Percentiles rank a stretch among this genome's conserved stretches.
Conservation (phyloP, 2,113 vertebrate genomes). For the Elaphurus davidianus region DNA sequence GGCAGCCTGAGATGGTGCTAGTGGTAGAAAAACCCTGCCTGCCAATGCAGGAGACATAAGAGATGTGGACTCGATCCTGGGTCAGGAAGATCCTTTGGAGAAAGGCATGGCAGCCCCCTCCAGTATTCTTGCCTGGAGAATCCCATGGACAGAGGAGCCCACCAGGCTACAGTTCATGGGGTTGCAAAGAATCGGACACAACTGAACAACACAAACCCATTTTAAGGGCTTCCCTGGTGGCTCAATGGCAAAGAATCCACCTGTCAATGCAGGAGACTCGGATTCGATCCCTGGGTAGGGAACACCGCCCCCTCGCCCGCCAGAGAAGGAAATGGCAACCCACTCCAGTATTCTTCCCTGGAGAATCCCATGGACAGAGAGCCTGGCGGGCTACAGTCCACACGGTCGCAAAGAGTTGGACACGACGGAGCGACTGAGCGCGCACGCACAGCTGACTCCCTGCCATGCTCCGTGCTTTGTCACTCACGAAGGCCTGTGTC, state of each 20-base stretch:
- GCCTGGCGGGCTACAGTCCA: background rate
- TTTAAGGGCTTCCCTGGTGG: background rate
- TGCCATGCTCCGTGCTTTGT: rapidly evolving
- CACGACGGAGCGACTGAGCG: background rate
- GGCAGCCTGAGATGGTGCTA: rapidly evolving
- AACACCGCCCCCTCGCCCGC: background rate
- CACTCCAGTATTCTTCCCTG: background rate
- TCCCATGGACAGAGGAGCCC: background rate
- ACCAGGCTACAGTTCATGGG: background rate
- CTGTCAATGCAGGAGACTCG: background rate
- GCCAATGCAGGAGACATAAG: background rate
- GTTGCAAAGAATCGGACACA: background rate
- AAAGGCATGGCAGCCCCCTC: background rate
- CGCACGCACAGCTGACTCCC: rapidly evolving
- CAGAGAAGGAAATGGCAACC: background rate
- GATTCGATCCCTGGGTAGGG: background rate
- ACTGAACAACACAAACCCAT: background rate
- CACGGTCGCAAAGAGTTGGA: background rate
- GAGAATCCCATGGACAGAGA: background rate
- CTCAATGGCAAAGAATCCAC: background rate
- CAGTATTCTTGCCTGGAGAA: background rate
- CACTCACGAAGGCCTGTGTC: background rate
- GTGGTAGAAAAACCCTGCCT: background rate
- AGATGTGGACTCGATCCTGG: background rate
- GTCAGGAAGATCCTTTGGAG: background rate